A percentile compares a stretch with the other conserved stretches of the same genome.
phyloP scores from a whole-genome alignment of 2,888 invertebrate species.

The Bhutanitis thaidina region DNA sequence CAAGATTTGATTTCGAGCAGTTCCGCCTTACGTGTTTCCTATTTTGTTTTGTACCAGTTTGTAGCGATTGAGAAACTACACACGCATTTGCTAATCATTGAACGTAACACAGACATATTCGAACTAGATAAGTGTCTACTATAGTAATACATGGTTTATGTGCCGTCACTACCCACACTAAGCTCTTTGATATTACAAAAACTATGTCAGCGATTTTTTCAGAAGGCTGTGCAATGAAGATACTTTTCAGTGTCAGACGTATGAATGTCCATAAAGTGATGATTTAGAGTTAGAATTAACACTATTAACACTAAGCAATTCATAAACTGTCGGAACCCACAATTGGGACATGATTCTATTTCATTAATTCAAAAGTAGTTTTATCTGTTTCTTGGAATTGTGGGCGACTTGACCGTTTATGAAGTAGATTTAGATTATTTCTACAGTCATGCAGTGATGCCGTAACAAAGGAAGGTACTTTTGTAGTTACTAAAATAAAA shows the following conservation, averaged over 20 bases:
- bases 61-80: constrained; percentile 69
- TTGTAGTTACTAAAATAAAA: background rate
- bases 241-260: constrained; percentile 70
- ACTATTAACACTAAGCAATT: constrained; percentile 64
- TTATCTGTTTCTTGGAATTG: background rate
- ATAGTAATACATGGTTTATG: constrained; percentile 7
- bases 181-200: constrained; percentile 79
- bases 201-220: constrained; percentile 70
- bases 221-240: constrained; percentile 77
- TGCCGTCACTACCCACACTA: constrained; percentile 26
- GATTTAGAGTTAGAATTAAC: constrained; percentile 72
- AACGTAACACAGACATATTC: constrained; percentile 19
- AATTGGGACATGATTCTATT: background rate
- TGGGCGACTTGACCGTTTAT: constrained; percentile 54
- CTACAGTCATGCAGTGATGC: constrained; percentile 47
- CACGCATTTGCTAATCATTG: constrained; percentile 50
- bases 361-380: background rate
- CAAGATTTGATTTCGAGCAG: constrained; percentile 68
- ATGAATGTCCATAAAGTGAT: constrained; percentile 73
- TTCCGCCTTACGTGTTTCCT: constrained; percentile 74
- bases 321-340: constrained; percentile 58
- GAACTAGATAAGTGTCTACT: constrained; percentile 13
- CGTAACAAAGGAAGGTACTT: constrained; percentile 29
- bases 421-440: constrained; percentile 55
- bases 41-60: constrained; percentile 56